These are phyloP conservation scores for Mimas tiliae DNA, from an alignment of 2,888 invertebrate species.

Conservation along the genomic window DNA sequence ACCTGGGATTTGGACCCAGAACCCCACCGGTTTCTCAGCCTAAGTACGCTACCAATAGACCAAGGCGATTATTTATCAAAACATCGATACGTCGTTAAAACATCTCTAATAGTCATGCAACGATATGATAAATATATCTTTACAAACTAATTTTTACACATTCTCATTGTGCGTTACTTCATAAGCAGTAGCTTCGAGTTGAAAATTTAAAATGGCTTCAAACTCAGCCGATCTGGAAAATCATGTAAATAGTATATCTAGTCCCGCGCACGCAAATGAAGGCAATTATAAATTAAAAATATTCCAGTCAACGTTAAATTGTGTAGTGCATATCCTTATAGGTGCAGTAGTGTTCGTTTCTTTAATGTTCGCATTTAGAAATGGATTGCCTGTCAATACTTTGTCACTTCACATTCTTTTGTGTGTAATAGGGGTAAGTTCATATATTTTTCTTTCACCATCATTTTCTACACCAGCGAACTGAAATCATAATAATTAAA, in stretches of 20 bases:
- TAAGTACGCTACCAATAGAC: not conserved
- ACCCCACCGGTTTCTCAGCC: too few species aligned
- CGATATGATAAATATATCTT: not conserved
- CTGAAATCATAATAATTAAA: too few species aligned
- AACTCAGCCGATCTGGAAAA: slow-evolving; percentile 43
- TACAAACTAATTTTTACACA: not conserved
- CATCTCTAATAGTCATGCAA: not conserved
- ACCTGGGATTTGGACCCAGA: too few species aligned
- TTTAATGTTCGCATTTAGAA: slow-evolving; percentile 54
- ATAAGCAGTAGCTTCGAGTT: not conserved
- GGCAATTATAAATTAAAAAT: slow-evolving; percentile 52
- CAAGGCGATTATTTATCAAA: not conserved
- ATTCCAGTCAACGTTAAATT: slow-evolving; percentile 56
- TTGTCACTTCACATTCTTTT: slow-evolving; percentile 61
- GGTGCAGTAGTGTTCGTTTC: slow-evolving; percentile 58
- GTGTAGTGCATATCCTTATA: slow-evolving; percentile 62
- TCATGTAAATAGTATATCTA: slow-evolving; percentile 19
- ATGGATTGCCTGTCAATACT: slow-evolving; percentile 51
- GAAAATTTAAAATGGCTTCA: slow-evolving; percentile 47
- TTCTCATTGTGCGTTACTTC: not conserved
- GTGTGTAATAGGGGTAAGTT: slow-evolving; percentile 72
- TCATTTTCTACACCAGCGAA: not conserved
- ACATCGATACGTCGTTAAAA: not conserved
- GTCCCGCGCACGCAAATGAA: slow-evolving; percentile 4
- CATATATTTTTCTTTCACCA: slow-evolving; percentile 8